These are phyloP conservation scores for Meganola albula DNA, from an alignment of 2,888 invertebrate genomes.

Conservation along the genomic window DNA sequence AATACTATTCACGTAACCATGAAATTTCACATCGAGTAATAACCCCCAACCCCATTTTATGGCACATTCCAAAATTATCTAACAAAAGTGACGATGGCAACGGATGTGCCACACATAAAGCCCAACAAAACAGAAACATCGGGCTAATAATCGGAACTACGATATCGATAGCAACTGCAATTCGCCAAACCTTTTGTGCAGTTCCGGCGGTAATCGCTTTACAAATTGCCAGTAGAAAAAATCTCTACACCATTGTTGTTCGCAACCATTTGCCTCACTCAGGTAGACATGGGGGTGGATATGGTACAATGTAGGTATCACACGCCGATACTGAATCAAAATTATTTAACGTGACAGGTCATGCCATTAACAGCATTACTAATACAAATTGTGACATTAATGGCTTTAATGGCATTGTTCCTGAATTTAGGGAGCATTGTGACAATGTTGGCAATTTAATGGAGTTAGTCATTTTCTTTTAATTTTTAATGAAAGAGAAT, in stretches of 20 bases:
- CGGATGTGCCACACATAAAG: conserved; percentile 58
- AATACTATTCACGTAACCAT: no score
- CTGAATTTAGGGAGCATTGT: conserved; percentile 26
- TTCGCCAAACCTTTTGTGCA: conserved; percentile 64
- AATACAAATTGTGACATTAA: conserved; percentile 47
- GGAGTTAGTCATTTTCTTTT: no score
- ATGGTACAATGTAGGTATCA: conserved; percentile 42
- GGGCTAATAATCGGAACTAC: conserved; percentile 68
- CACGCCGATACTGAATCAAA: conserved; percentile 40
- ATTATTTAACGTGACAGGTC: conserved; percentile 50
- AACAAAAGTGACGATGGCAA: conserved; percentile 28
- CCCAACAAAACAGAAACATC: conserved; percentile 67
- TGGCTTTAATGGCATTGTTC: conserved; percentile 34
- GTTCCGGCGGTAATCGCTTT: conserved; percentile 67
- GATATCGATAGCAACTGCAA: conserved; percentile 65
- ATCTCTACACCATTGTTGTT: conserved; percentile 45
- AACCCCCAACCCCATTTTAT: not conserved
- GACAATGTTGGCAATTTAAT: no score
- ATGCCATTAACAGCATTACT: conserved; percentile 45
- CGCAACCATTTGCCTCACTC: conserved; percentile 36
- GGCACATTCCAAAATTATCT: conserved; percentile 4
- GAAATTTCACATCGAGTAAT: no score
- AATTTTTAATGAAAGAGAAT: no score
- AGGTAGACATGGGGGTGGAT: conserved; percentile 63
- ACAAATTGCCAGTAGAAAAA: conserved; percentile 54